Conservation (phyloP, 30 jellyfish, hydroid and myxozoan species). For the Aurelia aurita region DNA sequence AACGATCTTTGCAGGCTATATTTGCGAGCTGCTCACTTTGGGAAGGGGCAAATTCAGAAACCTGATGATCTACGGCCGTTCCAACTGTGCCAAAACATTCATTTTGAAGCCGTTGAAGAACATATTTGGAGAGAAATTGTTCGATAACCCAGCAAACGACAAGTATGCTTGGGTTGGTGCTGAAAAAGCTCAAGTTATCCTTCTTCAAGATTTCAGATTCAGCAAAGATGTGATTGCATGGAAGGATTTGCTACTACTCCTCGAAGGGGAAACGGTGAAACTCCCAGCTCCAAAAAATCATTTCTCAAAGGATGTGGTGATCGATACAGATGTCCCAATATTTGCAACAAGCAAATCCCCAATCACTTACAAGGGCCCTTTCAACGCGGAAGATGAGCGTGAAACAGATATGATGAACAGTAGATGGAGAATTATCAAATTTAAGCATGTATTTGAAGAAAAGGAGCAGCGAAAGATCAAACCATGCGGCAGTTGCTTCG, state of each 20-base stretch:
- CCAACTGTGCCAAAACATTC: too few species aligned
- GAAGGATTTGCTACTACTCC: slow-evolving; percentile 50
- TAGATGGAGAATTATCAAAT: slow-evolving; percentile 33
- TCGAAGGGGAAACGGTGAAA: slow-evolving; percentile 64
- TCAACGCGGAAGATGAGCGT: slow-evolving; percentile 37
- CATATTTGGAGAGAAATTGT: too few species aligned
- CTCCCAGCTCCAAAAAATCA: slow-evolving; percentile 36
- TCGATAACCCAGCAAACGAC: slow-evolving; percentile 13
- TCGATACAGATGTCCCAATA: slow-evolving; percentile 19
- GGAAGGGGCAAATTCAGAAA: too few species aligned
- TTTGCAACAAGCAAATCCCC: slow-evolving; percentile 37
- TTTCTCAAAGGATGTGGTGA: not conserved
- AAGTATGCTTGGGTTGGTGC: slow-evolving; percentile 54
- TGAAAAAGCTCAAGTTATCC: slow-evolving; percentile 37
- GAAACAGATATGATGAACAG: slow-evolving; percentile 53
- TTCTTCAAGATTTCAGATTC: slow-evolving; percentile 39
- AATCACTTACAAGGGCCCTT: slow-evolving; percentile 23
- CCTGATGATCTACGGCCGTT: too few species aligned
- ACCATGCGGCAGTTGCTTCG: slow-evolving; percentile 45
- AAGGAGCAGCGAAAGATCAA: not conserved
- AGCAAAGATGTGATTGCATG: slow-evolving; percentile 35
- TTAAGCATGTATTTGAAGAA: slow-evolving; percentile 8
- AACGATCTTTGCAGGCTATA: too few species aligned
- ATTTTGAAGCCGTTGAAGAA: too few species aligned
- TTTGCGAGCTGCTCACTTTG: too few species aligned